phyloP scores from a whole-genome alignment of 2,113 vertebrate genomes.

The Embiotoca jacksoni region DNA sequence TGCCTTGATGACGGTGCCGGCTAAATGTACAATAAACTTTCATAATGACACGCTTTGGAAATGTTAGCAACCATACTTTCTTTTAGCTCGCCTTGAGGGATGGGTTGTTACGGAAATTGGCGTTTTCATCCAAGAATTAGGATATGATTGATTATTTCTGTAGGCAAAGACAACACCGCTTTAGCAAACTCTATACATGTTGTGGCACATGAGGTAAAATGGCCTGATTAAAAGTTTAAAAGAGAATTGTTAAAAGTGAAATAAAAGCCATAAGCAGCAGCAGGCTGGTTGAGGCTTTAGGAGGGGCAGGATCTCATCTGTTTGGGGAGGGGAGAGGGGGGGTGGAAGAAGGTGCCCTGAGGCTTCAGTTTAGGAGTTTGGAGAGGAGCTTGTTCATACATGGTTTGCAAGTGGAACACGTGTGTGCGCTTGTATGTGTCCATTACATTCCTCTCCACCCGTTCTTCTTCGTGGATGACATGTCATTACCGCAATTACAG shows the following conservation, averaged over 20 bases:
- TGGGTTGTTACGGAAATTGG: neutral
- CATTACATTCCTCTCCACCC: conserved; percentile 76
- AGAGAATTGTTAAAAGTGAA: conserved; percentile 22
- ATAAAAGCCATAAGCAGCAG: conserved; percentile 11
- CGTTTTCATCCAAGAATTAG: neutral
- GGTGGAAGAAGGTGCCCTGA: conserved; percentile 7
- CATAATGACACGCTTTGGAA: neutral
- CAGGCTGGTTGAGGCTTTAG: conserved; percentile 1
- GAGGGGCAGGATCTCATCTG: conserved; percentile 28
- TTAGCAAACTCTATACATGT: neutral
- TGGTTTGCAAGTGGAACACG: conserved; percentile 38
- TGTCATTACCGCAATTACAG: conserved; percentile 83
- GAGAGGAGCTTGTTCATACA: conserved; percentile 70
- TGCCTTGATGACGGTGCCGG: neutral
- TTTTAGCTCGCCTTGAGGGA: neutral
- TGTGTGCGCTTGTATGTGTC: conserved; percentile 51
- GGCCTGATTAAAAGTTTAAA: conserved; percentile 20
- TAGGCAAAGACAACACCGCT: neutral
- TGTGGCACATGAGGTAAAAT: neutral
- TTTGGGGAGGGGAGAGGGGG: neutral
- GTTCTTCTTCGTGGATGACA: conserved; percentile 74
- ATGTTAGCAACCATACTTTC: neutral
- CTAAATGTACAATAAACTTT: neutral
- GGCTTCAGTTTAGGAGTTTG: conserved; percentile 42
- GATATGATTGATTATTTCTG: conserved; percentile 2